These are phyloP conservation scores for Artibeus lituratus DNA, from an alignment of 2,797 vertebrate genomes.

Conservation along the genomic window DNA sequence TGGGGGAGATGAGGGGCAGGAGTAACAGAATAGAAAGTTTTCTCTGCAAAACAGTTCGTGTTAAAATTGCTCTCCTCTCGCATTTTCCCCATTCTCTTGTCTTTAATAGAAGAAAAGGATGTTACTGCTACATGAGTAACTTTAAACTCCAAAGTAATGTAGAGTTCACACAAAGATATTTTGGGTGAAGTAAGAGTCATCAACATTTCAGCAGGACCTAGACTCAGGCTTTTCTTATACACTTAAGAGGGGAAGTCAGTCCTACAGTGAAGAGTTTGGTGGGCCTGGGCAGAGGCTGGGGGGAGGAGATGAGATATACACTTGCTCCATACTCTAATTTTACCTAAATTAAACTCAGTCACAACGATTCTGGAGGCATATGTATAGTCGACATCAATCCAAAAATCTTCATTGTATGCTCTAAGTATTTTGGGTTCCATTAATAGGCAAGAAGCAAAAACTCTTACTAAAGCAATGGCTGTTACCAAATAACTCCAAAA, in stretches of 20 bases:
- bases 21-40: neutral
- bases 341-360: neutral
- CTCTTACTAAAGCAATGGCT: neutral
- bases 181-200: neutral
- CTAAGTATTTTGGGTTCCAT: neutral
- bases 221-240: neutral
- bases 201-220: neutral
- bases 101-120: neutral
- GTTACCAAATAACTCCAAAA: neutral
- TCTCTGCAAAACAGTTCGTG: neutral
- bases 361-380: neutral
- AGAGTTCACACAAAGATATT: neutral
- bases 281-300: neutral
- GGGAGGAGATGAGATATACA: neutral
- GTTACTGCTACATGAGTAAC: neutral
- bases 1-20: neutral
- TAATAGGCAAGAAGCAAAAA: neutral
- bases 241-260: neutral
- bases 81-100: neutral
- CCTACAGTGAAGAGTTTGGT: neutral
- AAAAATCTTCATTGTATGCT: neutral
- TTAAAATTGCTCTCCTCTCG: neutral
- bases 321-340: neutral
- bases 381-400: neutral
- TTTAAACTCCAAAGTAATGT: conserved; percentile 2